phyloP scores from a whole-genome alignment of 2,888 invertebrate species.

The Elaeidobius kamerunicus region DNA sequence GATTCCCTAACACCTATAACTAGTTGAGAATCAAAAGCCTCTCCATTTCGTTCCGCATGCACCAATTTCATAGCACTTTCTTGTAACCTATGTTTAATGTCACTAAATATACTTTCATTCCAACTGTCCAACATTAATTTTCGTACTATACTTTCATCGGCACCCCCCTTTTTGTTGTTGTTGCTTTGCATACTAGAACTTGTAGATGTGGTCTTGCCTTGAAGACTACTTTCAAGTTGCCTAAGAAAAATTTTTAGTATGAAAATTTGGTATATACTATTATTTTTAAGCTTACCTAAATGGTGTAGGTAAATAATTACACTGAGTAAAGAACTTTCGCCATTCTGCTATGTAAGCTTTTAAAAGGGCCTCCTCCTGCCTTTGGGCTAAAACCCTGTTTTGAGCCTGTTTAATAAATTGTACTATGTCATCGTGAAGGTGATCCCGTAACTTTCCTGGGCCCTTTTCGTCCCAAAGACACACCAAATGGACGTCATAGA shows the following conservation, averaged over 20 bases:
- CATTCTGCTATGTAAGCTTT: slow-evolving; percentile 98
- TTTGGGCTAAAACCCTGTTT: slow-evolving; percentile 81
- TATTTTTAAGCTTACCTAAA: slow-evolving; percentile 55
- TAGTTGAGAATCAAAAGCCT: slow-evolving; percentile 95
- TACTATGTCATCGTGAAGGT: slow-evolving; percentile 87
- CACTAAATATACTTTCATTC: slow-evolving; percentile 95
- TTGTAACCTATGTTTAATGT: slow-evolving; percentile 89
- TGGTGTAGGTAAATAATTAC: slow-evolving; percentile 93
- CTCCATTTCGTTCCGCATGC: slow-evolving; percentile 94
- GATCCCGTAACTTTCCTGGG: slow-evolving; percentile 81
- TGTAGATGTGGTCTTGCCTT: slow-evolving; percentile 57
- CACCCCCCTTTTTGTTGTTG: slow-evolving; percentile 54
- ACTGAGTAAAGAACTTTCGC: slow-evolving; percentile 97
- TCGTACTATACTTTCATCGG: slow-evolving; percentile 88
- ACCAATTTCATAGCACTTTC: slow-evolving; percentile 98
- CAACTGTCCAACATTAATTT: slow-evolving; percentile 97
- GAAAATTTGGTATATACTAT: not conserved
- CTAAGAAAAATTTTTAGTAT: slow-evolving; percentile 40
- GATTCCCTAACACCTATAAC: slow-evolving; percentile 96
- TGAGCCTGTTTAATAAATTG: slow-evolving; percentile 94
- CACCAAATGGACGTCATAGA: slow-evolving; percentile 93
- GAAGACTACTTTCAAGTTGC: slow-evolving; percentile 81
- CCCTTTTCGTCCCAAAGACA: slow-evolving; percentile 98
- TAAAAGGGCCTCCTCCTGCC: slow-evolving; percentile 91
- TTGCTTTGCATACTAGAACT: slow-evolving; percentile 41